Conservation (phyloP, 2,888 invertebrate species). For the Pegoplata infirma region DNA sequence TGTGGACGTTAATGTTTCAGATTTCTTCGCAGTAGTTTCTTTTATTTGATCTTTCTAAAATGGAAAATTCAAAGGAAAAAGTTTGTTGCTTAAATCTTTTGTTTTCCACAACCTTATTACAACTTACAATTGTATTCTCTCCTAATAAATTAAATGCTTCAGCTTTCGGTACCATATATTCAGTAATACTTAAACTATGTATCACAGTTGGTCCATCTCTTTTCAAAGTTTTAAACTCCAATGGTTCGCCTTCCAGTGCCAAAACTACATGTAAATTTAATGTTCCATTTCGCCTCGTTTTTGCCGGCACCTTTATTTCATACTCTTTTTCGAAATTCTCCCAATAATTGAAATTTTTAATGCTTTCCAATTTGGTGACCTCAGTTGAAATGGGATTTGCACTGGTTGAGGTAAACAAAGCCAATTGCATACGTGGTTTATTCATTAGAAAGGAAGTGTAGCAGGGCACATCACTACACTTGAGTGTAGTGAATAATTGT, state of each 20-base stretch:
- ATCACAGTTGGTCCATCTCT: constrained; percentile 82
- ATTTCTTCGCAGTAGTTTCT: background rate
- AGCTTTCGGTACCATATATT: constrained; percentile 86
- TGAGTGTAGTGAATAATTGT: constrained; percentile 82
- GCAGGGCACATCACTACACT: constrained; percentile 82
- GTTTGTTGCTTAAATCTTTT: constrained; percentile 55
- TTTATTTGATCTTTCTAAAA: constrained; percentile 38
- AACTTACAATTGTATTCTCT: constrained; percentile 73
- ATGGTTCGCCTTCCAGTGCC: constrained; percentile 80
- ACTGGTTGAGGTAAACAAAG: constrained; percentile 83
- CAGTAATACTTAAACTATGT: constrained; percentile 84
- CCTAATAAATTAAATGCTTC: constrained; percentile 86
- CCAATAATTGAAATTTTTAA: constrained; percentile 83
- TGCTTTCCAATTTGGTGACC: constrained; percentile 81
- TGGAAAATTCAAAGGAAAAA: background rate
- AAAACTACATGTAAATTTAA: constrained; percentile 87
- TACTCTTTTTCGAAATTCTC: constrained; percentile 79
- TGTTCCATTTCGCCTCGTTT: constrained; percentile 90
- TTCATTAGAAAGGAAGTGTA: constrained; percentile 84
- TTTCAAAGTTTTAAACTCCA: constrained; percentile 81
- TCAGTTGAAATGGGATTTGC: constrained; percentile 81
- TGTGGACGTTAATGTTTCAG: background rate
- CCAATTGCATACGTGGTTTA: constrained; percentile 84
- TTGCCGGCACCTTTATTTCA: constrained; percentile 83
- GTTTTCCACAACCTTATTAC: too few species aligned